Conservation (phyloP, 35 echinoderm and acorn worm genomes). For the Strongylocentrotus purpuratus region DNA sequence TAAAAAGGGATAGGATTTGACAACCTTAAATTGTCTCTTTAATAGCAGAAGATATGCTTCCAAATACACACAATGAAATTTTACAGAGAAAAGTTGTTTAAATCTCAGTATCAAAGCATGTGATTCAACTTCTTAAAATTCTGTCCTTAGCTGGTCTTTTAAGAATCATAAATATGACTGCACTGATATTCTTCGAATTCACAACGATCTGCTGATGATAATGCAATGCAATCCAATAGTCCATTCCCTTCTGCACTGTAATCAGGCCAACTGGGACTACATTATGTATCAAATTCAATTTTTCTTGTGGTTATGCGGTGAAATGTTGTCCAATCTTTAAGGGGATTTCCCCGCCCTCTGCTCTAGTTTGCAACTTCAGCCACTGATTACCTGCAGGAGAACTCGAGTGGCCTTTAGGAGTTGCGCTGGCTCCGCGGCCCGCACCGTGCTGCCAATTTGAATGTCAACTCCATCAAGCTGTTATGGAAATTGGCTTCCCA, state of each 20-base stretch:
- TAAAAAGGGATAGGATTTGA: too few species aligned
- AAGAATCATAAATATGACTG: too few species aligned
- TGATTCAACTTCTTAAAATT: too few species aligned
- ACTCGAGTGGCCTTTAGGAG: not conserved
- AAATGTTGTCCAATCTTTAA: not conserved
- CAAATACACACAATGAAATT: not conserved
- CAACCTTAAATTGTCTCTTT: too few species aligned
- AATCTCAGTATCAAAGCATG: too few species aligned
- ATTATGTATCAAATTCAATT: not conserved
- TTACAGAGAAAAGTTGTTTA: too few species aligned
- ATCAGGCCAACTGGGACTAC: not conserved
- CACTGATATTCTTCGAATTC: too few species aligned
- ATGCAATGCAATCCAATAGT: too few species aligned
- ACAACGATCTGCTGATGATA: too few species aligned
- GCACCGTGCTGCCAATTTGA: not conserved
- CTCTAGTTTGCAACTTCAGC: not conserved
- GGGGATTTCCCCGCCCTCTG: not conserved
- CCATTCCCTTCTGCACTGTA: too few species aligned
- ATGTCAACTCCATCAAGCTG: not conserved
- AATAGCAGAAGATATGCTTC: too few species aligned
- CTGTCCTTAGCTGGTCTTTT: too few species aligned
- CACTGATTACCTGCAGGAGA: not conserved
- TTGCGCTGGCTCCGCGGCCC: not conserved
- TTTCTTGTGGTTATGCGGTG: not conserved
- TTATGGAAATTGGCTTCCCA: not conserved